phyloP scores from a whole-genome alignment of 1,140 invertebrate genomes.

The Zaprionus tsacasi region DNA sequence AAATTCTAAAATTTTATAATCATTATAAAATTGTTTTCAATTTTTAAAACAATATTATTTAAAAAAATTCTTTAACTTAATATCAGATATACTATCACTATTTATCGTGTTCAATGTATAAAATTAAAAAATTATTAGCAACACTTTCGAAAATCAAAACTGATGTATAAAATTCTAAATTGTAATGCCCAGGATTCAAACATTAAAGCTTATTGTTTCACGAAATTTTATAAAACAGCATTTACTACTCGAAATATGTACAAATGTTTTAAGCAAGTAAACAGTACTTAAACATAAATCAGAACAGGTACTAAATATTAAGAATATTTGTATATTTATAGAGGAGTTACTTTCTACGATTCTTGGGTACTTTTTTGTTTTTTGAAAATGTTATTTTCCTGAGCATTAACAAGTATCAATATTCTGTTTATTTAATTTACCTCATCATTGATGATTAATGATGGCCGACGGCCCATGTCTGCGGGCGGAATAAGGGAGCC shows the following conservation, averaged over 20 bases:
- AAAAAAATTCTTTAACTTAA: neutral
- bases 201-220: neutral
- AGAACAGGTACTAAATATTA: neutral
- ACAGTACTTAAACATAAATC: neutral
- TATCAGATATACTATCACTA: neutral
- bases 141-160: neutral
- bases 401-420: neutral
- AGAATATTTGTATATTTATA: neutral
- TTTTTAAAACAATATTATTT: neutral
- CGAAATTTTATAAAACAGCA: too few species aligned
- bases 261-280: neutral
- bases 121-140: neutral
- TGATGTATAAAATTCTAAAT: neutral
- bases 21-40: neutral
- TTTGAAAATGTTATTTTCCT: neutral
- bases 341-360: neutral
- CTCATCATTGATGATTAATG: slow-evolving; percentile 96
- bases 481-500: slow-evolving; percentile 94
- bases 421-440: slow-evolving; percentile 85
- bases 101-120: neutral
- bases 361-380: neutral
- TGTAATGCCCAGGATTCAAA: neutral
- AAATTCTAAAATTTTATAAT: neutral
- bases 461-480: slow-evolving; percentile 92
- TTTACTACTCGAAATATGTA: neutral